phyloP scores from a whole-genome alignment of 2,113 vertebrate genomes.

The Cottus gobio region DNA sequence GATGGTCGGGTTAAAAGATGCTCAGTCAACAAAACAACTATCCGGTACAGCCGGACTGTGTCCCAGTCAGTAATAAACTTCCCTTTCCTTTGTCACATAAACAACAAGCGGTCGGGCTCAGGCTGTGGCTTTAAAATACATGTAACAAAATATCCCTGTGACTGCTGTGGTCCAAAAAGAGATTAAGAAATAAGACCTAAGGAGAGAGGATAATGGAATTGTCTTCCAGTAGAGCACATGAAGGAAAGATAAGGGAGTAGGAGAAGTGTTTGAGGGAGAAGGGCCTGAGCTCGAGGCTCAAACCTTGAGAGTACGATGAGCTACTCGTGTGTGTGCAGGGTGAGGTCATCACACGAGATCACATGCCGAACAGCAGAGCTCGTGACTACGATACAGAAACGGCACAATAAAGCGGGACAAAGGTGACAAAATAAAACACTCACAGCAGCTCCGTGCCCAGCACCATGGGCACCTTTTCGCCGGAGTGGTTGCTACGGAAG shows the following conservation, averaged over 20 bases:
- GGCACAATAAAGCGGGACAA: background rate
- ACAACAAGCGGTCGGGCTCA: conserved; percentile 16
- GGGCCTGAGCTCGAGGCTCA: background rate
- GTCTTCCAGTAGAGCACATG: conserved; percentile 16
- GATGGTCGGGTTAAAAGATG: background rate
- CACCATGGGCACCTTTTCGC: conserved; percentile 89
- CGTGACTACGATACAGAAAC: conserved; percentile 20
- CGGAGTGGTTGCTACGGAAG: conserved; percentile 89
- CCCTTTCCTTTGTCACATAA: conserved; percentile 29
- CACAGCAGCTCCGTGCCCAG: conserved; percentile 90
- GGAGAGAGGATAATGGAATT: background rate
- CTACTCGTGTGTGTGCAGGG: background rate
- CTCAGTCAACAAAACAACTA: conserved; percentile 50
- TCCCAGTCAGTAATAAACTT: conserved; percentile 42
- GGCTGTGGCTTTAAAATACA: conserved; percentile 28
- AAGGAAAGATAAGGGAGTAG: conserved; percentile 24
- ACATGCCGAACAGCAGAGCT: background rate
- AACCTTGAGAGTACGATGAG: background rate
- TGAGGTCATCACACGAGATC: background rate
- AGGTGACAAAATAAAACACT: conserved; percentile 74
- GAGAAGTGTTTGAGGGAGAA: conserved; percentile 3
- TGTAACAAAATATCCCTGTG: conserved; percentile 72
- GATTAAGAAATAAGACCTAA: conserved; percentile 28
- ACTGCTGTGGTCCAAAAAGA: conserved; percentile 33
- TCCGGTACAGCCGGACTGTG: conserved; percentile 11